Base-by-base conservation (phyloP, 2,113 vertebrate species). In the Jaculus jaculus region DNA sequence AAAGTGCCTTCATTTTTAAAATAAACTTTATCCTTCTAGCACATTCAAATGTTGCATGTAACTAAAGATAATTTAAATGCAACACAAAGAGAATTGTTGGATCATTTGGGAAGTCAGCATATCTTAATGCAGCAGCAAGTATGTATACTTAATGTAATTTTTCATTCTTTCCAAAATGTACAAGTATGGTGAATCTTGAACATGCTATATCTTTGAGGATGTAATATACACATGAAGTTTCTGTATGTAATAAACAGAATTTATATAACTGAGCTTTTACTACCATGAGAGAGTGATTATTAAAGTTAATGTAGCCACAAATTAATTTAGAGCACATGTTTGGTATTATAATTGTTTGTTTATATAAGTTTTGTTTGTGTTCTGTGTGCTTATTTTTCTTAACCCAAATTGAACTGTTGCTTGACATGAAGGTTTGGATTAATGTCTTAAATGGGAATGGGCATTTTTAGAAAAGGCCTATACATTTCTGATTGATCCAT, bases 41-140 rank as follows among this genome's bases (percentile, higher is more conserved):
- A 99, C 97, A 98, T 99, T 98, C 99, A 99, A 97, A 99, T 99
- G 97, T 98, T 99, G 95, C 98, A 99, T 98, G 98, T 98, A 97
- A 99, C 99, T 98, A 97, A 98, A 98, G 98, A 98, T 96, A 99
- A 98, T 98, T 98, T 99, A 98, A 99, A 98, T 98, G 99, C 99
- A 97, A 98, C 98, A 87, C 99, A 99, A 98, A 98, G 99, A 98
- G 97, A 98, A n/a, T n/a, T 99, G 98, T 98, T 99, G 98, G 99
- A 99, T 96, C 99, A 99, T 98, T 98, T 99, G 98, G 99, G 99
- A 98, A 99, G 98, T 97, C 99, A 99, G 98, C 98, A 99, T 98
- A 98, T 98, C 95, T 98, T 99, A 97, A 99, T 99, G 99, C 99
- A 99, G 96, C 99, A 99, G 98, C 99, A 98, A 97, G 98, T 98